Percentiles rank a stretch among this genome's conserved stretches.
Evolutionary conservation across 2,888 invertebrate species (phyloP).

Genomic region (Acleris emargana): DNA sequence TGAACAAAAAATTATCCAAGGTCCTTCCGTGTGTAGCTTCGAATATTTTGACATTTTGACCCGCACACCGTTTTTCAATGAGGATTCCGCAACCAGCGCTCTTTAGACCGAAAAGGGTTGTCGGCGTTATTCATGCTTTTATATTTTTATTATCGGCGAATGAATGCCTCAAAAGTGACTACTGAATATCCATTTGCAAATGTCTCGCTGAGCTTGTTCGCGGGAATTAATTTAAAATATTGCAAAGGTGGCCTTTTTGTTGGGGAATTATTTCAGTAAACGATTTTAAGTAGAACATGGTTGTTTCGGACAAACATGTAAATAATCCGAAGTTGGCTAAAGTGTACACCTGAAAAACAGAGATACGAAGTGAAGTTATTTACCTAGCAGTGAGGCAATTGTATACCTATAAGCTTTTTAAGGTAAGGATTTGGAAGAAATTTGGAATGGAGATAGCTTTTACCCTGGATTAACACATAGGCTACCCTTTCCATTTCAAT

Average conservation of each 20-base stretch:
- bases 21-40: slow-evolving; percentile 48
- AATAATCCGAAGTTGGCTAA: too few species aligned
- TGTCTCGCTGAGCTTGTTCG: slow-evolving; percentile 46
- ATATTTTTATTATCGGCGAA: slow-evolving; percentile 72
- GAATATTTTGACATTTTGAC: slow-evolving; percentile 64
- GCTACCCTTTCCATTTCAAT: too few species aligned
- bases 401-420: too few species aligned
- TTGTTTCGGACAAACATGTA: too few species aligned
- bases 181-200: slow-evolving; percentile 67
- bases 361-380: too few species aligned
- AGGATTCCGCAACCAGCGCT: slow-evolving; percentile 61
- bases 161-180: slow-evolving; percentile 66
- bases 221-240: slow-evolving; percentile 20
- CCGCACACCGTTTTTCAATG: slow-evolving; percentile 71
- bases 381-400: too few species aligned
- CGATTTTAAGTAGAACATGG: too few species aligned
- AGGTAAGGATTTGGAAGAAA: too few species aligned
- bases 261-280: background rate
- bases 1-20: slow-evolving; percentile 40
- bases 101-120: slow-evolving; percentile 71
- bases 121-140: slow-evolving; percentile 67
- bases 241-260: background rate
- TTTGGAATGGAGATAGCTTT: too few species aligned
- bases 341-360: too few species aligned
- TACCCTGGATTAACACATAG: too few species aligned